These are phyloP conservation scores for Lanius collurio DNA, from an alignment of 2,113 vertebrate species.

Conservation along the genomic window DNA sequence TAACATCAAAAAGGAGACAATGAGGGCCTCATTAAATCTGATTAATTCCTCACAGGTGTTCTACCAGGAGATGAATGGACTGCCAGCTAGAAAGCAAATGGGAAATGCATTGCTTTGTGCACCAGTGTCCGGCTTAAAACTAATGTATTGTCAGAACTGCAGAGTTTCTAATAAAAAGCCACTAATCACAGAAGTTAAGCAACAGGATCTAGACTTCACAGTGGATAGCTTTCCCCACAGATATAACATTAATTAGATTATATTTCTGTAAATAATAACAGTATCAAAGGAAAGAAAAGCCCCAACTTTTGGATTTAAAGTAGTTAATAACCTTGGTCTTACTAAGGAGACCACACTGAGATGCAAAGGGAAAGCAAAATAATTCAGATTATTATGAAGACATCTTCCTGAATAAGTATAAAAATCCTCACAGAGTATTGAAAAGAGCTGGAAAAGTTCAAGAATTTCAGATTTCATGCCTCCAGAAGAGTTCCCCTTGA, in stretches of 20 bases:
- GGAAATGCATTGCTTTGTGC: background rate
- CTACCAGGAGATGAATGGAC: background rate
- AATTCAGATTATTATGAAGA: background rate
- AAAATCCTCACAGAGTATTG: background rate
- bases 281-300: background rate
- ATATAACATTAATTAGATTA: background rate
- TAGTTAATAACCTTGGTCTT: background rate
- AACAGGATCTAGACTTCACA: background rate
- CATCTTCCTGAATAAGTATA: background rate
- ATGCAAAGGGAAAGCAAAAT: background rate
- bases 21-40: background rate
- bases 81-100: background rate
- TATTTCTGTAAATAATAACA: background rate
- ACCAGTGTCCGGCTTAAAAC: background rate
- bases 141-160: background rate
- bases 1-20: background rate
- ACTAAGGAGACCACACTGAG: background rate
- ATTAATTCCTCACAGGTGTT: slow-evolving; percentile 13
- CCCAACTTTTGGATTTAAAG: background rate
- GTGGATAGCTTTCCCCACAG: background rate
- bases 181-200: background rate
- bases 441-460: background rate
- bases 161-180: background rate
- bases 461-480: background rate
- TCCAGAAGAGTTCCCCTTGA: background rate